phyloP scores from a whole-genome alignment of 2,113 vertebrate species.

The Vireo altiloquus region DNA sequence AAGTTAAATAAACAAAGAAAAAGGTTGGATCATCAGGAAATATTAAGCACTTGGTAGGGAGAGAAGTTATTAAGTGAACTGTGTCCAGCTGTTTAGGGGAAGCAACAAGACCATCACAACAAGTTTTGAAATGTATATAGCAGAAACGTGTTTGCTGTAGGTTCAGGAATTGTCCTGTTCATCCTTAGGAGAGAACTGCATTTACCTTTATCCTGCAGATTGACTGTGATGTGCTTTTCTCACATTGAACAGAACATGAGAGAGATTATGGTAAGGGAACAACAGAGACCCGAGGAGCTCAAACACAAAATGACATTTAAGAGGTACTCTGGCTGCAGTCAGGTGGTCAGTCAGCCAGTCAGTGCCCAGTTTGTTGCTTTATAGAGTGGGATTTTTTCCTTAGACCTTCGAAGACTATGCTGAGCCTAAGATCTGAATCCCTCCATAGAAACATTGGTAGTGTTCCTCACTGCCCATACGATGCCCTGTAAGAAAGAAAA shows the following conservation, averaged over 20 bases:
- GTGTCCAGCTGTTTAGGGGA: background rate
- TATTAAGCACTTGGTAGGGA: background rate
- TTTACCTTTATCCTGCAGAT: background rate
- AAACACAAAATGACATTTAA: background rate
- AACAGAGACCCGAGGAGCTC: background rate
- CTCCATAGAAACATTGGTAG: background rate
- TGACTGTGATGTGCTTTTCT: background rate
- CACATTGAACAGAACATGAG: background rate
- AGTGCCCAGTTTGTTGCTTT: background rate
- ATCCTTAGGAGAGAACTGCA: background rate
- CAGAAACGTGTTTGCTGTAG: background rate
- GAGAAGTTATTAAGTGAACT: background rate
- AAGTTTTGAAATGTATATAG: background rate
- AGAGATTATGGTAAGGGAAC: background rate
- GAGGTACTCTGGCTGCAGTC: background rate
- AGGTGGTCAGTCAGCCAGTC: background rate
- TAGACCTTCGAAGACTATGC: background rate
- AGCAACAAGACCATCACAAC: background rate
- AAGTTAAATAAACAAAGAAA: background rate
- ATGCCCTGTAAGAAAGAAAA: background rate
- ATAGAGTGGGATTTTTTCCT: background rate
- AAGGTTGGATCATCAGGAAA: background rate
- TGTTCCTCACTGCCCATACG: background rate
- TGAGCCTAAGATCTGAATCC: background rate
- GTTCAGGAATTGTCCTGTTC: background rate